Percentiles rank a stretch among this genome's conserved stretches.
phyloP scores from a whole-genome alignment of 2,888 invertebrate species.

The Drosophila antonietae region DNA sequence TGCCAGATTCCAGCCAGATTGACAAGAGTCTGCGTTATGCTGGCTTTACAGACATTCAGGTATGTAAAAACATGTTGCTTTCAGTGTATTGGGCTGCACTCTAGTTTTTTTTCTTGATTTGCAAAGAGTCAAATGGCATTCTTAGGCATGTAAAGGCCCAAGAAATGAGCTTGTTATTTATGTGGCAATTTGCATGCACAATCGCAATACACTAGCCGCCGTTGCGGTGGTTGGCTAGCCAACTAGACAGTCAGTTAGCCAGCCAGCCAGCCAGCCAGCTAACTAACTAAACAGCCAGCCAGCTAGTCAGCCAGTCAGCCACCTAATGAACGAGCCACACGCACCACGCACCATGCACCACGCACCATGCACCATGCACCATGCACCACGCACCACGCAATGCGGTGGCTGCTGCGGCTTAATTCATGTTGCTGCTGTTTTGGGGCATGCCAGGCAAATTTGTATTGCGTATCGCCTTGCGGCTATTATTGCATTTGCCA shows the following conservation, averaged over 20 bases:
- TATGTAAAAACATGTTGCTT: constrained; percentile 1
- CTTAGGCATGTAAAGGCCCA: constrained; percentile 4
- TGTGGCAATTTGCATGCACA: constrained; percentile 40
- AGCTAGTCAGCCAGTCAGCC: background rate
- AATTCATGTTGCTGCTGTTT: constrained; percentile 12
- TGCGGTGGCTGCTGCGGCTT: constrained; percentile 18
- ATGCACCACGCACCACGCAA: background rate
- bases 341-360: constrained; percentile 10
- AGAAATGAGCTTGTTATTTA: constrained; percentile 29
- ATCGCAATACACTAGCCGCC: constrained; percentile 17
- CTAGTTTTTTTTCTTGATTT: background rate
- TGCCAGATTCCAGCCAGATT: background rate
- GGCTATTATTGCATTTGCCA: constrained; percentile 15
- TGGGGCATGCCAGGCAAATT: constrained; percentile 22
- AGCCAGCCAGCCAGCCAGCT: background rate
- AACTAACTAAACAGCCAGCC: background rate
- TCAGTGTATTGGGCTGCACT: background rate
- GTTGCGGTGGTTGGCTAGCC: constrained; percentile 10
- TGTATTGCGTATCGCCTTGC: constrained; percentile 20
- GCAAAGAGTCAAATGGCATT: constrained; percentile 9
- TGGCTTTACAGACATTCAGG: background rate
- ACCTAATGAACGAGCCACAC: constrained; percentile 26
- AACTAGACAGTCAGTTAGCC: background rate
- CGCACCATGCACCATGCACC: constrained; percentile 2
- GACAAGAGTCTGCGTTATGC: background rate